Evolutionary conservation across 2,888 invertebrate species (phyloP).

Genomic region (Beris chalybata): DNA sequence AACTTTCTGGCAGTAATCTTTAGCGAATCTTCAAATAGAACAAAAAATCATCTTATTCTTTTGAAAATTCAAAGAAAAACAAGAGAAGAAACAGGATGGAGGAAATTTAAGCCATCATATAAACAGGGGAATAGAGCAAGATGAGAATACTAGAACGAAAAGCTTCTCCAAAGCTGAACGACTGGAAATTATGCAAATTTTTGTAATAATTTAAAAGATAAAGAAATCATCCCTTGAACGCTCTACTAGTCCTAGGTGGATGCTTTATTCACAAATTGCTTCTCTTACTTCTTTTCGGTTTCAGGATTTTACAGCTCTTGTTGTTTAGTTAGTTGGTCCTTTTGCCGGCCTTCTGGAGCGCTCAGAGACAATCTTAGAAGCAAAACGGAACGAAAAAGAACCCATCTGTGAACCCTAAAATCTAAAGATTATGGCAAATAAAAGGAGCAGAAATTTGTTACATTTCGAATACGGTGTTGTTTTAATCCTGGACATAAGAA

Average conservation of each 20-base stretch:
- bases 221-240: slow-evolving; percentile 7
- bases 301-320: background rate
- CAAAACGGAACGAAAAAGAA: slow-evolving; percentile 15
- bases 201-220: slow-evolving; percentile 18
- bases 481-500: slow-evolving; percentile 21
- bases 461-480: slow-evolving; percentile 19
- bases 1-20: background rate
- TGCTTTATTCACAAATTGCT: slow-evolving; percentile 5
- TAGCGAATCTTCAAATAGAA: background rate
- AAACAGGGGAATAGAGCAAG: too few species aligned
- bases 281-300: background rate
- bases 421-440: slow-evolving; percentile 35
- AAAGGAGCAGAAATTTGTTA: slow-evolving; percentile 33
- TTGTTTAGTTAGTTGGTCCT: background rate
- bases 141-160: background rate
- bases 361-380: background rate
- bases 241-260: background rate
- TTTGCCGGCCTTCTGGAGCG: background rate
- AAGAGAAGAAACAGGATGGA: background rate
- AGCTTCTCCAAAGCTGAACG: background rate
- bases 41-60: background rate
- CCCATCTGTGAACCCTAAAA: slow-evolving; percentile 34
- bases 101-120: background rate
- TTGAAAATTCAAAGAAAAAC: background rate
- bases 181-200: slow-evolving; percentile 28